Base-by-base conservation (phyloP, 2,113 vertebrate species). In the Carettochelys insculpta region DNA sequence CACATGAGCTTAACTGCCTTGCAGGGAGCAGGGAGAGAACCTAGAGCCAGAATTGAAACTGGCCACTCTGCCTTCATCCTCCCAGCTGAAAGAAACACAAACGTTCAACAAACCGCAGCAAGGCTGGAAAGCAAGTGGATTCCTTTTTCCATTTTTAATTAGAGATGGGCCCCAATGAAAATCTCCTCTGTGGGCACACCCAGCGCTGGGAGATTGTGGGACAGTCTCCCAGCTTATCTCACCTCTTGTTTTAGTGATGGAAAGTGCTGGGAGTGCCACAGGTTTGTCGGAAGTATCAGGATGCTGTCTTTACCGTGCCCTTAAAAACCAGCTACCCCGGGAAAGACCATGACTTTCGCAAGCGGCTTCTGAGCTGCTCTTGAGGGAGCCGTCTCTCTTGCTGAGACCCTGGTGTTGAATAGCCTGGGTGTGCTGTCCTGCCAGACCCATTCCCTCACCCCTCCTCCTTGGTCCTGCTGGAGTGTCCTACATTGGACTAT, bases 241-340 rank as follows among this genome's bases (percentile, higher is more conserved):
- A 51, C 45, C 51, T 90, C 92, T 93, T 86, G 31, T 97, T 80
- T 80, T 91, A 80, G 92, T 94, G 95, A 94, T 80, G 80, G 75
- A 56, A 87, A 92, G 54, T 75, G 38, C 58, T 94, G 91, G 80
- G 71, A 90, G 47, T 94, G 91, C 61, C 11, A 0, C 73, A 85
- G 79, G 65, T 77, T 85, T 91, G 75, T 83, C 92, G 48, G 48
- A 82, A 89, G 94, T 77, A 43, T 34, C 17, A 29, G 31, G 88
- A 88, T 80, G 83, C 80, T 77, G 87, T 58, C 43, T 89, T 93
- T 76, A 88, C 34, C 92, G 77, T 86, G 48, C 53, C 53, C 65
- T n/a, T 80, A 61, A 78, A 91, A 38, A 88, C 54, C 71, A 88
- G 34, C 65, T 79, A 41, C 77, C 87, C 89, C 75, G 92, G 86